Base-by-base conservation (phyloP, 2,113 vertebrate species). In the Daboia siamensis region DNA sequence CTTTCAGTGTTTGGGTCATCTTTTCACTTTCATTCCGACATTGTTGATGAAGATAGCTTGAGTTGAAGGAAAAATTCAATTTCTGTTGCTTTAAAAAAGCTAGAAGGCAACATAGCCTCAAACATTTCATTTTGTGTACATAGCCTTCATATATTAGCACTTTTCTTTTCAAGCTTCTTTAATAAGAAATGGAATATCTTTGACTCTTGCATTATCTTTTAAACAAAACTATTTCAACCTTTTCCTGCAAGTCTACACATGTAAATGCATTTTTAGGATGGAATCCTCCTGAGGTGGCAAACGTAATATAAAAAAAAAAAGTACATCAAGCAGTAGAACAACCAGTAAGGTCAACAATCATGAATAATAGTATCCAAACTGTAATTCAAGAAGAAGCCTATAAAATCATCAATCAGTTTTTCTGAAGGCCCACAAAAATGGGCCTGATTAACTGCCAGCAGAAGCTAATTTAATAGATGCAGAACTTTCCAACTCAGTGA, bases 121-220 rank as follows among this genome's bases (percentile, higher is more conserved):
- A 21, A 33, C 5, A 6, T 48, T 7, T 59, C 51, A 26, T 3
- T 88, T 2, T 12, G 0, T 61, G 44, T 46, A 64, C 59, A 55
- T 0, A 11, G 0, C 89, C 0, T 0, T 2, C 21, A 2, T 26
- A 12, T 23, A 46, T 8, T 2, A 1, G 8, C 20, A n/a, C 20
- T 51, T 24, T 5, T 0, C 39, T 23, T 80, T 11, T 29, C 52
- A 80, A 44, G 24, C 6, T 26, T 17, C 24, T 46, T 91, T 20
- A 10, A 48, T 55, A 59, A 29, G 55, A 56, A 91, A n/a, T 57
- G 26, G 26, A 56, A 46, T 48, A 6, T 5, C 10, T 91, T 91
- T 91, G 21, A 48, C 0, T 86, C 17, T 3, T 56, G 26, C 48
- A 56, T 56, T 46, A 44, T 48, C 24, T 51, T 85, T 46, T 56